A percentile compares a stretch with the other conserved stretches of the same genome.
These are phyloP conservation scores for Bolinopsis microptera DNA, from an alignment of 37 sponge, comb jelly and placozoan genomes.

Conservation along the genomic window DNA sequence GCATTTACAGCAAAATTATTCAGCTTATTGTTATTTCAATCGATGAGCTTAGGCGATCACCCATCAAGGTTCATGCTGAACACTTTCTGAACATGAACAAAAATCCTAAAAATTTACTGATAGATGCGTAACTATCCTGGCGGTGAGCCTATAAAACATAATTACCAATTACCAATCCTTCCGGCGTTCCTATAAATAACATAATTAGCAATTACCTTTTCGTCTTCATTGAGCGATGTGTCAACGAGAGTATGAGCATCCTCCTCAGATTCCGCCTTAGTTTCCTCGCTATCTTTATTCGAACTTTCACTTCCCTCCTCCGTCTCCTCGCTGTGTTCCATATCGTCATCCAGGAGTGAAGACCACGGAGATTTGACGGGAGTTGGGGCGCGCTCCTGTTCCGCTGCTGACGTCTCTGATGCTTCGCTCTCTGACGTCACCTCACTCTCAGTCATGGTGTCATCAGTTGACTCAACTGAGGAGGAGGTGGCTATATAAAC, in stretches of 20 bases:
- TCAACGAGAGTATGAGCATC: conserved; percentile 5
- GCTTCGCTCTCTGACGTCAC: neutral
- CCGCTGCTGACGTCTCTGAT: neutral
- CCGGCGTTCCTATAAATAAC: too few relatives aligned
- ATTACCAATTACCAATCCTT: neutral
- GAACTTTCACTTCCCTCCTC: conserved; percentile 28
- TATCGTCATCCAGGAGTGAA: neutral
- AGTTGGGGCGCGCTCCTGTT: neutral
- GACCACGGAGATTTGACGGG: neutral
- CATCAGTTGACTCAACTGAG: neutral
- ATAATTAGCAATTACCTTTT: neutral
- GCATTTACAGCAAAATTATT: neutral
- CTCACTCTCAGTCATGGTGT: neutral
- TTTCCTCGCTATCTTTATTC: conserved; percentile 24
- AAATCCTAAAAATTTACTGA: neutral
- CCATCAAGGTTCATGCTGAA: neutral
- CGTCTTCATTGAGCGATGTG: neutral
- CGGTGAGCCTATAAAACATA: neutral
- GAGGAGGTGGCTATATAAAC: neutral
- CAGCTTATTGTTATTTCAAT: neutral
- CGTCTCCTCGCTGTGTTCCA: neutral
- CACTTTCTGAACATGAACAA: neutral
- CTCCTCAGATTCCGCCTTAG: conserved; percentile 5
- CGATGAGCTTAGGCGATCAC: neutral
- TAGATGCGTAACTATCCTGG: neutral